Conservation (phyloP, 2,113 vertebrate genomes). For the Platycercus adscitus region DNA sequence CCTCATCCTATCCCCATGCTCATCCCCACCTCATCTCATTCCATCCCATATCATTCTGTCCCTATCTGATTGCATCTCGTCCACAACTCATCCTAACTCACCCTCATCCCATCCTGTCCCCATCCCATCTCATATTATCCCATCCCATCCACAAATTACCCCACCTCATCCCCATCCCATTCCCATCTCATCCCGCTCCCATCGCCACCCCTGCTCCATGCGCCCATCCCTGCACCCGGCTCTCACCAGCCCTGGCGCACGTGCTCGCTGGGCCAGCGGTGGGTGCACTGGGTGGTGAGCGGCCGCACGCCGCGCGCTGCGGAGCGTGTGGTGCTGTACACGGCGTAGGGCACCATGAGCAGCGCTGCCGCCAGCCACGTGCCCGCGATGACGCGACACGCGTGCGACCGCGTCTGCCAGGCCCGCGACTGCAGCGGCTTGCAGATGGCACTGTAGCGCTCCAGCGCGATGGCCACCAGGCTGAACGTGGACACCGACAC, state of each 20-base stretch:
- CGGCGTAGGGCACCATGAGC: slow-evolving; percentile 92
- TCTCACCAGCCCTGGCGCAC: slow-evolving; percentile 89
- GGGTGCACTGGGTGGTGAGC: slow-evolving; percentile 78
- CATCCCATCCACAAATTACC: neutral
- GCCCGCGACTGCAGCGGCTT: slow-evolving; percentile 91
- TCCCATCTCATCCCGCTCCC: neutral
- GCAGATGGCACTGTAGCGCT: slow-evolving; percentile 96
- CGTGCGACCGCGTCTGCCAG: slow-evolving; percentile 96
- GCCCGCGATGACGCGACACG: slow-evolving; percentile 87
- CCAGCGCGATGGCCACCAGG: slow-evolving; percentile 93
- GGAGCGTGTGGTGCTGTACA: slow-evolving; percentile 82
- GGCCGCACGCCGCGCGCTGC: slow-evolving; percentile 44
- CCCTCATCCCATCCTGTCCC: neutral
- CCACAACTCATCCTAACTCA: neutral
- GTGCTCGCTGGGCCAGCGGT: slow-evolving; percentile 80
- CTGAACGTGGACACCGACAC: slow-evolving; percentile 96
- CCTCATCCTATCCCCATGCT: neutral
- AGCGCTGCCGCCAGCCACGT: slow-evolving; percentile 89
- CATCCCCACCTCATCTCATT: neutral
- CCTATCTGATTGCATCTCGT: neutral
- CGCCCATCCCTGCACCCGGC: neutral
- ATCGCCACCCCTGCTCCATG: too few relatives aligned
- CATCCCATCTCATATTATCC: neutral
- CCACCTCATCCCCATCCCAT: neutral
- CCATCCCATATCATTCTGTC: neutral